A percentile compares a stretch with the other conserved stretches of the same genome.
Conservation (phyloP, 2,797 vertebrate genomes). For the Remorina albescens region DNA sequence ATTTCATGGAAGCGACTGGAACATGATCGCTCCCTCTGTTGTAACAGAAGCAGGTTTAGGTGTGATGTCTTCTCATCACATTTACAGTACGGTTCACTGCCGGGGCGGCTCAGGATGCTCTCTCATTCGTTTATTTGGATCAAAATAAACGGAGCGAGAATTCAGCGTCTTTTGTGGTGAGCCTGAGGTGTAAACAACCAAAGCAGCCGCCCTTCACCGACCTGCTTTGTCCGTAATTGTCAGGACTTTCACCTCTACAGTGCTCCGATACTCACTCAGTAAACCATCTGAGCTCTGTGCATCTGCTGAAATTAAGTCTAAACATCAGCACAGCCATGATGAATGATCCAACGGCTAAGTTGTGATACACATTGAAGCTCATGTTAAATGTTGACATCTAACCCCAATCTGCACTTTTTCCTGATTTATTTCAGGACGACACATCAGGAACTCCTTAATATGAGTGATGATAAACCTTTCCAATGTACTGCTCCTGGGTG, state of each 20-base stretch:
- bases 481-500: constrained; percentile 99
- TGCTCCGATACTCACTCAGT: neutral
- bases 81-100: neutral
- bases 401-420: neutral
- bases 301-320: neutral
- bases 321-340: neutral
- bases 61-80: neutral
- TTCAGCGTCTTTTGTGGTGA: constrained; percentile 26
- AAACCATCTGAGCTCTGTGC: neutral
- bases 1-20: constrained; percentile 63
- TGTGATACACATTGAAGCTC: neutral
- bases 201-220: constrained; percentile 70
- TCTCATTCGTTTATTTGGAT: neutral
- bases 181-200: constrained; percentile 72
- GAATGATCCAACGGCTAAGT: neutral
- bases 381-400: neutral
- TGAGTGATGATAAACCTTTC: constrained; percentile 99
- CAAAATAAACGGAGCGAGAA: constrained; percentile 6
- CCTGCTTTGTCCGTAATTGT: constrained; percentile 66
- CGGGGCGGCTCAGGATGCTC: neutral
- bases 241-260: constrained; percentile 5
- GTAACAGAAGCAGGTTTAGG: neutral
- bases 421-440: constrained; percentile 80
- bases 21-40: constrained; percentile 36
- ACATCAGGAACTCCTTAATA: constrained; percentile 95